A percentile compares a stretch with the other conserved stretches of the same genome.
These are phyloP conservation scores for Platorchestia sp. DNA, from an alignment of 1,140 invertebrate species.

Conservation along the genomic window DNA sequence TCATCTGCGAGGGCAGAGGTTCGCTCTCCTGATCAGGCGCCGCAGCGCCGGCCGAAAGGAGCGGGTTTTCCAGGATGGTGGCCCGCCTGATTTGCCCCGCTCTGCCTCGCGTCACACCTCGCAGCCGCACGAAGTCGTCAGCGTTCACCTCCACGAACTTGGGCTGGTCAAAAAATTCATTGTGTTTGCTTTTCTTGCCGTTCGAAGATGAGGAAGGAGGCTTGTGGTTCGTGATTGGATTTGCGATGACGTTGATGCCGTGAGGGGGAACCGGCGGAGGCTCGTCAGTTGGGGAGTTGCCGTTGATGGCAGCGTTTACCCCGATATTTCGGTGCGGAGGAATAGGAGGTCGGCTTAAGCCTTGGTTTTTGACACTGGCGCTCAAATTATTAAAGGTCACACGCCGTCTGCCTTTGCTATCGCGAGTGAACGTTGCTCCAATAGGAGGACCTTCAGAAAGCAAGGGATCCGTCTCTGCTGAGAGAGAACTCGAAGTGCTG, in stretches of 20 bases:
- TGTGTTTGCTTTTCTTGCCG: conserved; percentile 67
- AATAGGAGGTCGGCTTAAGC: conserved; percentile 86
- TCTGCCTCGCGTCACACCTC: conserved; percentile 61
- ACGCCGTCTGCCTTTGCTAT: conserved; percentile 62
- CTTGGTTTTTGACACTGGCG: conserved; percentile 66
- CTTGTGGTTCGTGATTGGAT: conserved; percentile 67
- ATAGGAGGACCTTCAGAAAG: conserved; percentile 43
- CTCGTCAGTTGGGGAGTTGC: conserved; percentile 51
- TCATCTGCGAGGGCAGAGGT: conserved; percentile 82
- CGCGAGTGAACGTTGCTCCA: conserved; percentile 65
- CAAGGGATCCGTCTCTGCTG: conserved; percentile 54
- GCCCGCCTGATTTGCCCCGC: conserved; percentile 79
- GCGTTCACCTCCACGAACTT: conserved; percentile 71
- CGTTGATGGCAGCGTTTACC: conserved; percentile 70
- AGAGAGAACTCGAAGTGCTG: background rate
- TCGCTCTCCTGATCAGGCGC: conserved; percentile 85
- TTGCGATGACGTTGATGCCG: conserved; percentile 73
- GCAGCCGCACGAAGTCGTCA: conserved; percentile 67
- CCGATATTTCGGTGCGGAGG: conserved; percentile 85
- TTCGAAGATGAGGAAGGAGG: conserved; percentile 62
- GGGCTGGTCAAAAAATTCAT: conserved; percentile 67
- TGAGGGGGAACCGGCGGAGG: conserved; percentile 69
- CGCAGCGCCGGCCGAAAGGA: conserved; percentile 75
- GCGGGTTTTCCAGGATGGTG: conserved; percentile 88
- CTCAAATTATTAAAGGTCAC: conserved; percentile 62